Evolutionary conservation across 1,140 invertebrate species (phyloP).

Genomic region (Ceratina calcarata): DNA sequence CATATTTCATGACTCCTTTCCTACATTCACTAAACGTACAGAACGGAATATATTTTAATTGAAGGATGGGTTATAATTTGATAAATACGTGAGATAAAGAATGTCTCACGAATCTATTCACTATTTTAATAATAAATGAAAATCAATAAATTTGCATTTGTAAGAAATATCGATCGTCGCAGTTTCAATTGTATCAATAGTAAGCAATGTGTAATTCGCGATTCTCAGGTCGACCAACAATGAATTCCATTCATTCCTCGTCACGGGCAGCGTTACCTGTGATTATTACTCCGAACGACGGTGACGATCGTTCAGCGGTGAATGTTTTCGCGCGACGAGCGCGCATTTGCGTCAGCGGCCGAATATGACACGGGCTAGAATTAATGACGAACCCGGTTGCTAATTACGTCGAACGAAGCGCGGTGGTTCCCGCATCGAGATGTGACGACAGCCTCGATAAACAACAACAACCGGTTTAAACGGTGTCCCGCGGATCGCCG

Average conservation of each 20-base stretch:
- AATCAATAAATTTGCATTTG: too few relatives aligned
- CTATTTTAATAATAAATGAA: too few relatives aligned
- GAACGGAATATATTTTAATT: too few relatives aligned
- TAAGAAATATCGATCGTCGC: background rate
- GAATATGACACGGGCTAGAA: conserved; percentile 32
- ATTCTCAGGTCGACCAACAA: background rate
- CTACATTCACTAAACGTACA: background rate
- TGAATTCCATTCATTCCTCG: background rate
- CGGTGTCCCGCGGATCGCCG: background rate
- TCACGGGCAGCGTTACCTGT: background rate
- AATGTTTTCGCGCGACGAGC: conserved; percentile 22
- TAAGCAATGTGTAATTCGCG: conserved; percentile 6
- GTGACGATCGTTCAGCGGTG: conserved; percentile 1
- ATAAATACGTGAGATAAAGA: too few relatives aligned
- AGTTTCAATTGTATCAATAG: conserved; percentile 17
- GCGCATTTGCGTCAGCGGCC: conserved; percentile 34
- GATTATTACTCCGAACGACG: background rate
- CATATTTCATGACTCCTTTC: conserved; percentile 26
- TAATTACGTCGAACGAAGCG: conserved; percentile 58
- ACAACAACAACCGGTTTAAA: conserved; percentile 15
- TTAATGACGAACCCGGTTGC: conserved; percentile 51
- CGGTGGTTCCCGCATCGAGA: conserved; percentile 28
- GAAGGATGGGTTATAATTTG: too few relatives aligned
- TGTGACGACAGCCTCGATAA: conserved; percentile 3
- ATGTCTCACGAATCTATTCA: too few relatives aligned